A percentile compares a stretch with the other conserved stretches of the same genome.
Conservation (phyloP, 2,888 invertebrate genomes). For the Sisyra nigra region DNA sequence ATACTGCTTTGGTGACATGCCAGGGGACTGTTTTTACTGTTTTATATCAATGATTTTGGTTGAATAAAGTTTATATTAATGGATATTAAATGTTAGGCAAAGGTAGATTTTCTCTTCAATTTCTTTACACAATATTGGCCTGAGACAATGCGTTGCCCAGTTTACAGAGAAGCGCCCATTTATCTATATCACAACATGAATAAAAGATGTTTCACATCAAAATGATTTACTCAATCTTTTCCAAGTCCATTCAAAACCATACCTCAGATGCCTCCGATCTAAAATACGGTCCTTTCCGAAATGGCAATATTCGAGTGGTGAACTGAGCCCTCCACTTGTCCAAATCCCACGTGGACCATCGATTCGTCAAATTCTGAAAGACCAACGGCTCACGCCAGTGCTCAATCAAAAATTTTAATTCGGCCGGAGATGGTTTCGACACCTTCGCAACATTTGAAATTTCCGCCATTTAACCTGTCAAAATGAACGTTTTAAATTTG, state of each 20-base stretch:
- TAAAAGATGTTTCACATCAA: background rate
- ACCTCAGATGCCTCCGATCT: conserved; percentile 21
- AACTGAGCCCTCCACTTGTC: conserved; percentile 42
- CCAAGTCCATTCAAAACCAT: background rate
- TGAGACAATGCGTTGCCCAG: no score
- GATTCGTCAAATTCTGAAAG: conserved; percentile 32
- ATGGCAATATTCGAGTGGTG: conserved; percentile 35
- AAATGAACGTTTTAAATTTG: background rate
- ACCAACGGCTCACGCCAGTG: conserved; percentile 31
- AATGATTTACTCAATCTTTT: background rate
- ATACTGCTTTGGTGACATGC: no score
- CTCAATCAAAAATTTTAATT: conserved; percentile 13
- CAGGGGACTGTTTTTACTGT: no score
- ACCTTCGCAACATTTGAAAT: no score
- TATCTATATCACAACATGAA: no score
- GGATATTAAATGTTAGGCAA: no score
- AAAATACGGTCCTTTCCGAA: conserved; percentile 31
- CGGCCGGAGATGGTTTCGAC: conserved; percentile 7
- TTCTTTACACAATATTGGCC: no score
- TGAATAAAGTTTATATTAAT: no score
- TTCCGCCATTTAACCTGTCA: no score
- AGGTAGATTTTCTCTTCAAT: no score
- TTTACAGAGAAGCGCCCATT: no score
- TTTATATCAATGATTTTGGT: no score
- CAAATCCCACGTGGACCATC: conserved; percentile 43